Base-by-base conservation (phyloP, 2,888 invertebrate genomes). In the Alcis repandata region DNA sequence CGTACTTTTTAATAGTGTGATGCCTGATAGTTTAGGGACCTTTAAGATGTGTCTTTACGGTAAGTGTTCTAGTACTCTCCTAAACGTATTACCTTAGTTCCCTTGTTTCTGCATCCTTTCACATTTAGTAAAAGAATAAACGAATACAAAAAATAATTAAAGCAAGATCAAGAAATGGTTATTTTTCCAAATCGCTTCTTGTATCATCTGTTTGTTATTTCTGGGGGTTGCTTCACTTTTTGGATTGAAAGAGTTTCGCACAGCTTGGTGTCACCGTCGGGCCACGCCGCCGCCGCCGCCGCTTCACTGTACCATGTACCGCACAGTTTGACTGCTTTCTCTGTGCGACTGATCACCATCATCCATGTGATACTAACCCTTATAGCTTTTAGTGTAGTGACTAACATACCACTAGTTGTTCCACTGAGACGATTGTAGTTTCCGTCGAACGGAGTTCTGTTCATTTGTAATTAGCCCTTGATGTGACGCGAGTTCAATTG, bases 231-330 rank as follows among this genome's bases (percentile, higher is more conserved):
- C 38, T 38, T 38, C 38, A 43, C 17, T 19, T 43, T 17, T 43
- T 11, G n/a, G n/a, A 4, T 8, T 43, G 10, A 8, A 17, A 20
- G 15, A n/a, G 36, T 38, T 51, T 9, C 19, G 20, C 36, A 51
- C 51, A 20, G 51, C 51, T 51, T 51, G 19, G 51, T 51, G 51
- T 51, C 20, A 8, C 3, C 8, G 20, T 15, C 2, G 36, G 13
- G 57, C 41, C 82, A 80, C 87, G 77, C 54, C 56, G 87, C 82
- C 90, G 90, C 82, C 90, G 90, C 82, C 89, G 89, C 89, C 84
- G 90, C 90, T 86, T 56, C 56, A 33, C 36, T 11, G 10, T 11
- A 33, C 13, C 13, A 40, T 40, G 19, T 40, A 27, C 13, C 56
- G 56, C 56, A 56, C 56, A 56, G 43, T 51, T 17, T 53, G 32